Conservation (phyloP, 2,113 vertebrate genomes). For the Cervus canadensis region DNA sequence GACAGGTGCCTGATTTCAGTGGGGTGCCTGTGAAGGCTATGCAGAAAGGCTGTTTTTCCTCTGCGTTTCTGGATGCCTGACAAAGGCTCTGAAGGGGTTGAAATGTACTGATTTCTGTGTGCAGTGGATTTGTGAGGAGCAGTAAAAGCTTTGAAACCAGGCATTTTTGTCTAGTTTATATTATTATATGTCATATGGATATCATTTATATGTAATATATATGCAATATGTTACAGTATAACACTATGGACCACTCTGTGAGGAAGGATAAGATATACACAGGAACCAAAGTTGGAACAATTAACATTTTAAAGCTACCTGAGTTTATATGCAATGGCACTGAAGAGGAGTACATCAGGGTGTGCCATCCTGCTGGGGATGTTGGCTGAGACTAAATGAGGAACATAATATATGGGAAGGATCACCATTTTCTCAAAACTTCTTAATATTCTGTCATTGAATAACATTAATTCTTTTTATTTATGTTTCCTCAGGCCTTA, state of each 20-base stretch:
- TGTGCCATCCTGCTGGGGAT: background rate
- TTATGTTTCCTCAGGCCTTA: conserved; percentile 38
- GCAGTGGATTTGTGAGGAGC: background rate
- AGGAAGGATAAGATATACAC: background rate
- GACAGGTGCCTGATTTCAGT: background rate
- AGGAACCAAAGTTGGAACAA: background rate
- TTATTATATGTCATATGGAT: background rate
- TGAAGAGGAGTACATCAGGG: background rate
- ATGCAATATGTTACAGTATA: background rate
- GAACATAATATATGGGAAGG: background rate
- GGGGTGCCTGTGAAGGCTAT: background rate
- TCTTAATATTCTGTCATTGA: conserved; percentile 51
- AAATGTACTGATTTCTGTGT: conserved; percentile 21
- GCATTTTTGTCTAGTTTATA: background rate
- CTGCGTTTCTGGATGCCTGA: background rate
- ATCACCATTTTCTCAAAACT: conserved; percentile 36
- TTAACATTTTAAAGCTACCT: background rate
- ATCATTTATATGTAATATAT: background rate
- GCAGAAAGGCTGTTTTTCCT: background rate
- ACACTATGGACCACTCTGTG: background rate
- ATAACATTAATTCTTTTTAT: conserved; percentile 46
- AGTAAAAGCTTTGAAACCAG: background rate
- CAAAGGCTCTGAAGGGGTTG: background rate
- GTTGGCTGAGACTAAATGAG: conserved; percentile 13
- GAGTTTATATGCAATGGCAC: background rate